These are phyloP conservation scores for Triops cancriformis DNA, from an alignment of 1,140 invertebrate species.

Conservation along the genomic window DNA sequence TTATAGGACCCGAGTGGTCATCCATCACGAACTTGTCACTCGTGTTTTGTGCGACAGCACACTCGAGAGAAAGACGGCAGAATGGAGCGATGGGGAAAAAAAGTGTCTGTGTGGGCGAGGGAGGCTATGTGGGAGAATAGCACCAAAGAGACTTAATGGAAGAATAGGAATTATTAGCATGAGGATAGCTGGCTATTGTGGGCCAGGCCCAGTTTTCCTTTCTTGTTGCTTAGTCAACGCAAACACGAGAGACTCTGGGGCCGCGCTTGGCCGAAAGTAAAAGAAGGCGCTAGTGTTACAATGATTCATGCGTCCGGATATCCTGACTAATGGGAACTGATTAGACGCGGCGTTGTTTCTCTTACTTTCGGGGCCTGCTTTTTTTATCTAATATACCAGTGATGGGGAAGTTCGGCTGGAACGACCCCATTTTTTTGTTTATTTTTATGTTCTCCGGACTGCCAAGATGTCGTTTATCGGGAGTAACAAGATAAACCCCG, in stretches of 20 bases:
- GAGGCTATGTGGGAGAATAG: neutral
- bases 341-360: neutral
- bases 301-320: neutral
- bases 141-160: too few relatives aligned
- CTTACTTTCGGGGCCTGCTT: neutral
- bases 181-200: neutral
- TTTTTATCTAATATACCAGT: neutral
- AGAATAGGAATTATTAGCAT: neutral
- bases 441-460: neutral
- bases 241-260: neutral
- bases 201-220: neutral
- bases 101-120: neutral
- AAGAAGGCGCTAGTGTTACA: neutral
- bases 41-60: neutral
- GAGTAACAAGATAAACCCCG: neutral
- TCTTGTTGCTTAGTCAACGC: neutral
- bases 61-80: neutral
- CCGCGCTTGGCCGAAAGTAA: neutral
- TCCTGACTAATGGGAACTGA: neutral
- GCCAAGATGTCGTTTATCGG: neutral
- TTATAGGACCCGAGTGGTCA: neutral
- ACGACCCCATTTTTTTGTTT: neutral
- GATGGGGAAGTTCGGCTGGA: neutral
- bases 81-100: neutral
- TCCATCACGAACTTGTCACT: slow-evolving; percentile 2